Evolutionary conservation across 2,113 vertebrate genomes (phyloP).

Genomic region (Eidolon helvum): DNA sequence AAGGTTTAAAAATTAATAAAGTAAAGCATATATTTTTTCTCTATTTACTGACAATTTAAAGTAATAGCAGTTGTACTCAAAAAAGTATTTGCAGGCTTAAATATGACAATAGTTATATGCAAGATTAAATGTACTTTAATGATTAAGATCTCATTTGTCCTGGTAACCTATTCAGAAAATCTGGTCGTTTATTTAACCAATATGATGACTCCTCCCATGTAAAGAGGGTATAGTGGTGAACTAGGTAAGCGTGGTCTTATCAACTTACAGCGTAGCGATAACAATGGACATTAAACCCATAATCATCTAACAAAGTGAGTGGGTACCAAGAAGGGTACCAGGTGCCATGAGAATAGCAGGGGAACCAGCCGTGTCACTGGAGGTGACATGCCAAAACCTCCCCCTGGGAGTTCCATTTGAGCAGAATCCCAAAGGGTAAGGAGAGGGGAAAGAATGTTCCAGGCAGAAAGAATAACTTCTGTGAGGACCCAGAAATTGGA

Average conservation of each 20-base stretch:
- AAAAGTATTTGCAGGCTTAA: not conserved
- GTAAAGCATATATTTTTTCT: not conserved
- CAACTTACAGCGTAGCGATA: accelerated
- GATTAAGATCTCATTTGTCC: not conserved
- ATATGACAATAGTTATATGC: not conserved
- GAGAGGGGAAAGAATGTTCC: not conserved
- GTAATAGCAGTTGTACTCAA: not conserved
- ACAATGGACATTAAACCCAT: not conserved
- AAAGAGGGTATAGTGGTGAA: not conserved
- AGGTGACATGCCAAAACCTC: not conserved
- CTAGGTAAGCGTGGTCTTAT: not conserved
- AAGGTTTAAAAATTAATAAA: not conserved
- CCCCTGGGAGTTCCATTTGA: not conserved
- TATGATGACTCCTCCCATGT: not conserved
- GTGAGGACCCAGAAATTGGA: not conserved
- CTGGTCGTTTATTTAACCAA: not conserved
- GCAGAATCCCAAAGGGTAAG: not conserved
- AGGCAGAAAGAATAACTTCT: not conserved
- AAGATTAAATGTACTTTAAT: not conserved
- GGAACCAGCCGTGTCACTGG: accelerated
- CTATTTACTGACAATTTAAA: constrained; percentile 13
- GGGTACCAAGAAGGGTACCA: accelerated
- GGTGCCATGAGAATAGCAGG: accelerated
- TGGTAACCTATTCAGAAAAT: not conserved
- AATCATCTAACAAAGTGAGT: not conserved